Percentiles rank a stretch among this genome's conserved stretches.
Conservation (phyloP, 2,888 invertebrate species). For the Malthinus flaveolus region DNA sequence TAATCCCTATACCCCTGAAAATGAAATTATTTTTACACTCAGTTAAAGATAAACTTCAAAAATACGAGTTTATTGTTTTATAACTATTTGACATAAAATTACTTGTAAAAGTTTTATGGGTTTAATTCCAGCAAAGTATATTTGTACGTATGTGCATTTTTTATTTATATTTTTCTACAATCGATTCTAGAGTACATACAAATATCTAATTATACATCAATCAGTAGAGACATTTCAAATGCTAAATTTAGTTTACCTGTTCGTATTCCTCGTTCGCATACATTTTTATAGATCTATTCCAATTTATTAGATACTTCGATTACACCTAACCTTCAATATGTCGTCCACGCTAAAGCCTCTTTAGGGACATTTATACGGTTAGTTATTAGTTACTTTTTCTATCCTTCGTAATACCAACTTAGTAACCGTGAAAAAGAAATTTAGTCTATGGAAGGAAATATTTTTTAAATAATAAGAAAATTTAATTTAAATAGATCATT, state of each 20-base stretch:
- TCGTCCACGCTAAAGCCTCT: neutral
- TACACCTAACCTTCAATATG: conserved; percentile 5
- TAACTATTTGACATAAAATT: conserved; percentile 3
- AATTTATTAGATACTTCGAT: neutral
- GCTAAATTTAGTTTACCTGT: conserved; percentile 15
- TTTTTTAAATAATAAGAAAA: too few species aligned
- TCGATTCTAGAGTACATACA: neutral
- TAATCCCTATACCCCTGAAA: conserved; percentile 16
- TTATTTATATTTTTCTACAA: neutral
- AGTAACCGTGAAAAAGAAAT: neutral
- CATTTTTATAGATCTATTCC: conserved; percentile 8
- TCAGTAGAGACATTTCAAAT: conserved; percentile 7
- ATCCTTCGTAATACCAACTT: neutral
- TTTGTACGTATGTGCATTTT: conserved; percentile 41
- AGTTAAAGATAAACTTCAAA: conserved; percentile 29
- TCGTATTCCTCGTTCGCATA: conserved; percentile 25
- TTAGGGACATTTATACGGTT: neutral
- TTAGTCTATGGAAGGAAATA: too few species aligned
- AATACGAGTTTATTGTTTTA: conserved; percentile 17
- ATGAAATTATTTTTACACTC: conserved; percentile 1
- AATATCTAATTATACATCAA: neutral
- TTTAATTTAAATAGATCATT: too few species aligned
- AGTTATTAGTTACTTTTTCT: neutral
- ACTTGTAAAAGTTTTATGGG: conserved; percentile 41
- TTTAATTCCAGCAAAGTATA: conserved; percentile 49